Base-by-base conservation (phyloP, 92 coral and sea anemone species). In the Epizoanthus scotinus region DNA sequence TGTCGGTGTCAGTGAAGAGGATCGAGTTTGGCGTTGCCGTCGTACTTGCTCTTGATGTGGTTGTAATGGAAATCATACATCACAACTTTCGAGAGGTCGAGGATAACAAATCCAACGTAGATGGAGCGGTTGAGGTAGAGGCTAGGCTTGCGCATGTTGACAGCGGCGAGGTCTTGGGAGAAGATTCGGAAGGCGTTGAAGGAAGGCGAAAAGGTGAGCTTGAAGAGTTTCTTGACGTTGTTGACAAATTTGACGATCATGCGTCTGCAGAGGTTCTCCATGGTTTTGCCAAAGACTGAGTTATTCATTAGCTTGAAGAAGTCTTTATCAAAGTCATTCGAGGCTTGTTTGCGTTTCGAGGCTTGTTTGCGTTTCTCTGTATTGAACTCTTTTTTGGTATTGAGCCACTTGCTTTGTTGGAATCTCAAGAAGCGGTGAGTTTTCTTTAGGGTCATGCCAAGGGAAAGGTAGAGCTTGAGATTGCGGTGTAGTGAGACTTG, bases 1-100 rank as follows among this genome's bases (percentile, higher is more conserved):
- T n/a, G n/a, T n/a, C n/a, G n/a, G 88, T 84, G 84, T 84, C 88
- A 0, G 88, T 84, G 85, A 84, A 84, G n/a, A 79, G 31, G n/a
- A n/a, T n/a, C n/a, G n/a, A 84, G 84, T 19, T 81, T 78, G 36
- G 80, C 81, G 2, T 49, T 34, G 60, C 31, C 15, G 8, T 47
- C 81, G 44, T 85, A 85, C 28, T 85, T 69, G 31, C 10, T 19
- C 40, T 67, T 70, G 36, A 85, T 80, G 22, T 66, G 53, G 44
- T 81, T 70, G 67, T 57, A 85, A 19, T 79, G 85, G 52, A 69
- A 79, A 20, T 47, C 15, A 44, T 79, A 79, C 89, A 79, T 85
- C 14, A 68, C 27, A 14, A 79, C 78, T 63, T 77, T 84, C 22
- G 84, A 77, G 31, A 78, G 71, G 29, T 78, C 88, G 29, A 68